Evolutionary conservation across 2,113 vertebrate species (phyloP).

Genomic region (Pterocles gutturalis): DNA sequence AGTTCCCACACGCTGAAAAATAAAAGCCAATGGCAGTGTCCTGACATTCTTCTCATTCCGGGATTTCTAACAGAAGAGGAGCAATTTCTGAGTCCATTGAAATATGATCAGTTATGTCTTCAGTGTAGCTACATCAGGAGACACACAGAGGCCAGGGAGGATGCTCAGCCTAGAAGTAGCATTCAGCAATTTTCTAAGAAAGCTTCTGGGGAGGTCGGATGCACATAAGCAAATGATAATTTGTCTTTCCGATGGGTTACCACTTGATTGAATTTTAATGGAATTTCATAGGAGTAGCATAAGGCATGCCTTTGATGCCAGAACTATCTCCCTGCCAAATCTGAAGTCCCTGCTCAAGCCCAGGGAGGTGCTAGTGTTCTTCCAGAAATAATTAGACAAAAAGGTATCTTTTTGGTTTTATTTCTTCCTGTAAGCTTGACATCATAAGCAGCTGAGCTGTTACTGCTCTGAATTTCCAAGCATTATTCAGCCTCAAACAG

Average conservation of each 20-base stretch:
- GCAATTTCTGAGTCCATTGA: neutral
- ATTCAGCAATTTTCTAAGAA: rapidly evolving
- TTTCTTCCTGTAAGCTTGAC: neutral
- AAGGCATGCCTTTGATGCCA: neutral
- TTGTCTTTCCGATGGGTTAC: neutral
- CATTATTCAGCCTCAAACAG: neutral
- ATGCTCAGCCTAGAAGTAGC: neutral
- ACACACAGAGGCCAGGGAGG: neutral
- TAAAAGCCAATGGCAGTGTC: neutral
- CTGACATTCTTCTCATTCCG: neutral
- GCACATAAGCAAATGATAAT: neutral
- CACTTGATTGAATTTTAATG: neutral
- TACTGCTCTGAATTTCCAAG: neutral
- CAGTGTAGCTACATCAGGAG: neutral
- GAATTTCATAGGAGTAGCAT: neutral
- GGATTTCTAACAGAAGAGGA: neutral
- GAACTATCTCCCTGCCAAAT: neutral
- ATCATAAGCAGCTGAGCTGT: neutral
- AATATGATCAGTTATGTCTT: neutral
- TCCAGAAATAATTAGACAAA: neutral
- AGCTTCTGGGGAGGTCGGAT: neutral
- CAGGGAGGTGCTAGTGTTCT: neutral
- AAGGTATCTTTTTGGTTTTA: neutral
- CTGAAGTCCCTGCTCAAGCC: neutral
- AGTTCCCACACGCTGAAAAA: neutral